Conservation (phyloP, 2,113 vertebrate genomes). For the Rhizomys pruinosus region DNA sequence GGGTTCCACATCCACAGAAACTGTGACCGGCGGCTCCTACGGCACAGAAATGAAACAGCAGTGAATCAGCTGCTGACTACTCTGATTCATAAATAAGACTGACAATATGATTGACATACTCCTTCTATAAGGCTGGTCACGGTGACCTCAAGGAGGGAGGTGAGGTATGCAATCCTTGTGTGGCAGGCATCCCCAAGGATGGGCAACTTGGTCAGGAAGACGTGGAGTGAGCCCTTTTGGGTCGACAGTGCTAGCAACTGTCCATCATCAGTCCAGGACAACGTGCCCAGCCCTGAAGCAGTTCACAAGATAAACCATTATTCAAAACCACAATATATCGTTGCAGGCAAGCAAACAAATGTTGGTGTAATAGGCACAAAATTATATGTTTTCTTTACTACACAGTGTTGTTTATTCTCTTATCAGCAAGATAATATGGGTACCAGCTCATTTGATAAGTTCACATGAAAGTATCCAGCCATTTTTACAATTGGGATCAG, state of each 20-base stretch:
- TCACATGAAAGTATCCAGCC: background rate
- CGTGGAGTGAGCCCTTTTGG: slow-evolving; percentile 92
- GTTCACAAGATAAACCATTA: background rate
- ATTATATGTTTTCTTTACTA: background rate
- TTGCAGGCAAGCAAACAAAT: background rate
- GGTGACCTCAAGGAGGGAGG: slow-evolving; percentile 97
- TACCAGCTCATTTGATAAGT: background rate
- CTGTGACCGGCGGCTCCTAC: slow-evolving; percentile 91
- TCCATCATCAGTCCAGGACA: slow-evolving; percentile 98
- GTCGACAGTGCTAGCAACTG: slow-evolving; percentile 96
- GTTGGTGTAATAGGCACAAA: background rate
- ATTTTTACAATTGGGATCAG: background rate
- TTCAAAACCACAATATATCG: background rate
- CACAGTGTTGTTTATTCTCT: background rate
- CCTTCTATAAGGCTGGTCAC: slow-evolving; percentile 93
- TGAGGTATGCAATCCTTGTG: slow-evolving; percentile 94
- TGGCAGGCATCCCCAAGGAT: slow-evolving; percentile 93
- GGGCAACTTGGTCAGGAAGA: slow-evolving; percentile 97
- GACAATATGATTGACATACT: slow-evolving; percentile 86
- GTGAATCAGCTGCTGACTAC: background rate
- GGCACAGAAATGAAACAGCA: slow-evolving; percentile 22
- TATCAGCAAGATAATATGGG: background rate
- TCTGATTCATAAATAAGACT: slow-evolving; percentile 50
- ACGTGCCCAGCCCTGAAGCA: slow-evolving; percentile 92
- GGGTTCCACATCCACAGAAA: slow-evolving; percentile 96